phyloP scores from a whole-genome alignment of 2,113 vertebrate genomes.

The Petroica traversi region DNA sequence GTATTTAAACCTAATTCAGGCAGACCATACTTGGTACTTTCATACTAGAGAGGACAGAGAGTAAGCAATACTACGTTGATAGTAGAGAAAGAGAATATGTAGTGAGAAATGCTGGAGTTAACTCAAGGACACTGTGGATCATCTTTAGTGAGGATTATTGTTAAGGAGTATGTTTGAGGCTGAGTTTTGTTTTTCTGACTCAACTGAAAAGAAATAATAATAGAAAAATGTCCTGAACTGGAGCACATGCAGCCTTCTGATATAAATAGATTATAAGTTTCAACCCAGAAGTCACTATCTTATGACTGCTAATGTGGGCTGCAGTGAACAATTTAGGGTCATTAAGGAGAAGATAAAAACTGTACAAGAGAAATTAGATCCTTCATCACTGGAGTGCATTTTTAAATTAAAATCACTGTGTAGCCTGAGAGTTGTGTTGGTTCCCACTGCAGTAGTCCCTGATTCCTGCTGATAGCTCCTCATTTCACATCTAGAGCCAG shows the following conservation, averaged over 20 bases:
- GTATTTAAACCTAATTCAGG: background rate
- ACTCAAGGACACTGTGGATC: background rate
- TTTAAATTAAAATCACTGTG: background rate
- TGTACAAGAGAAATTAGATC: background rate
- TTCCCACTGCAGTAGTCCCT: background rate
- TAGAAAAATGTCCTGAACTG: background rate
- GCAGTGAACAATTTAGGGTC: background rate
- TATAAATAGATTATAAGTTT: background rate
- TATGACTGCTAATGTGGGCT: background rate
- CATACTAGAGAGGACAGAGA: background rate
- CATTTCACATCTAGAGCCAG: background rate
- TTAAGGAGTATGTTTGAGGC: background rate
- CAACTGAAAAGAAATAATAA: background rate
- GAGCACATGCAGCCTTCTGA: background rate
- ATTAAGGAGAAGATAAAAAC: background rate
- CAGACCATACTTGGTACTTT: background rate
- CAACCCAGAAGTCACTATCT: background rate
- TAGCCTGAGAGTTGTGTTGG: background rate
- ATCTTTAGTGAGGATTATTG: background rate
- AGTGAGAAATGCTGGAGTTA: background rate
- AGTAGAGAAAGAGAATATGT: background rate
- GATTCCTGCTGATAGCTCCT: background rate
- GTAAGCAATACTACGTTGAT: background rate
- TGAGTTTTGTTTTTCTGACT: background rate
- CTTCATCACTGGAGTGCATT: background rate